These are phyloP conservation scores for Aleiodes sp. DNA, from an alignment of 1,140 invertebrate species.

Conservation along the genomic window DNA sequence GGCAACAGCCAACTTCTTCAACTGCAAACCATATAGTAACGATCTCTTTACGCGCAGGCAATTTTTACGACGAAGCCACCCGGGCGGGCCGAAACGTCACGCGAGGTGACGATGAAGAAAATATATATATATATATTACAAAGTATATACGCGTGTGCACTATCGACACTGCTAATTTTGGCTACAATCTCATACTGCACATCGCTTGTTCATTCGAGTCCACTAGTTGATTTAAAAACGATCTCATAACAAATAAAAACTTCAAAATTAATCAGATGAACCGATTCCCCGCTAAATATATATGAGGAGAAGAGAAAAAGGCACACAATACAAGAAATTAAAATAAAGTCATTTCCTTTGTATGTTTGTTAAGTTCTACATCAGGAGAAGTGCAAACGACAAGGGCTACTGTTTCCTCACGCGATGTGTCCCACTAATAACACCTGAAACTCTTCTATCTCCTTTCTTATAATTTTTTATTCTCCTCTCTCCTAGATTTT, in stretches of 20 bases:
- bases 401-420: constrained; percentile 38
- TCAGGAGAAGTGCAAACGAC: constrained; percentile 14
- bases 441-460: constrained; percentile 32
- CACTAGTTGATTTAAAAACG: not conserved
- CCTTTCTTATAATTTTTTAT: not conserved
- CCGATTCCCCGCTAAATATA: constrained; percentile 21
- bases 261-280: constrained; percentile 4
- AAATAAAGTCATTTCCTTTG: constrained; percentile 35
- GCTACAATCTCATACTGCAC: constrained; percentile 3
- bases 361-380: constrained; percentile 14
- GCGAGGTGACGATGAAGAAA: constrained; percentile 51
- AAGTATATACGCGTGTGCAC: constrained; percentile 8
- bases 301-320: not conserved
- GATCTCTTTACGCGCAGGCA: constrained; percentile 65
- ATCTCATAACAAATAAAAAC: constrained; percentile 13
- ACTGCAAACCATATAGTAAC: constrained; percentile 45
- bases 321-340: constrained; percentile 20
- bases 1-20: not conserved
- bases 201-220: not conserved
- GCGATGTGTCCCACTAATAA: constrained; percentile 53
- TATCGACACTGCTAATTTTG: constrained; percentile 31
- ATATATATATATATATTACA: constrained; percentile 29
- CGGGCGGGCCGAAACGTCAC: constrained; percentile 59
- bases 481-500: constrained; percentile 39
- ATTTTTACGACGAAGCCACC: constrained; percentile 64